These are phyloP conservation scores for Eupsilia transversa DNA, from an alignment of 2,888 invertebrate species.

Conservation along the genomic window DNA sequence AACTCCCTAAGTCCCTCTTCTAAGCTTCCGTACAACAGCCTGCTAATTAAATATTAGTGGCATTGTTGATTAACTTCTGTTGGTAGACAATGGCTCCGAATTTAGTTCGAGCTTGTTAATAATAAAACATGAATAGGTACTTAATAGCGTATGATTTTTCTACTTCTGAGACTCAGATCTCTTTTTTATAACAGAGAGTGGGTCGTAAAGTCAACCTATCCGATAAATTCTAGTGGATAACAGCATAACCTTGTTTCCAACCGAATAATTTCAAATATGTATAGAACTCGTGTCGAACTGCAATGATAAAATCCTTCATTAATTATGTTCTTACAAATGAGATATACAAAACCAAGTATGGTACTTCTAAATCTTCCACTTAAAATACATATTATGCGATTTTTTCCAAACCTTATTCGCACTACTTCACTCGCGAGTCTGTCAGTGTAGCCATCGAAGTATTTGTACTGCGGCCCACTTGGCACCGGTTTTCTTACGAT, in stretches of 20 bases:
- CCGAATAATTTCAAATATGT: not conserved
- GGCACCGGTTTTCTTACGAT: slow-evolving; percentile 59
- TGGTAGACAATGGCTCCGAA: not conserved
- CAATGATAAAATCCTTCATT: not conserved
- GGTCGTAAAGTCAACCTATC: not conserved
- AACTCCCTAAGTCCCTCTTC: not conserved
- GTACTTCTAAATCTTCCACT: too few species aligned
- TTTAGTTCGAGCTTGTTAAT: not conserved
- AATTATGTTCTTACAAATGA: not conserved
- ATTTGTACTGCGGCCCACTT: slow-evolving; percentile 49
- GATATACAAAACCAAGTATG: not conserved
- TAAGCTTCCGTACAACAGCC: not conserved
- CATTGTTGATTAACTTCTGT: not conserved
- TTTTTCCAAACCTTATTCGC: not conserved
- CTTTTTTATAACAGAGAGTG: too few species aligned
- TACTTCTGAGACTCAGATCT: not conserved
- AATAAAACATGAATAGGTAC: not conserved
- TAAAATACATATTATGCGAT: not conserved
- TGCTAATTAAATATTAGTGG: not conserved
- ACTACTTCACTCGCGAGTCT: slow-evolving; percentile 18
- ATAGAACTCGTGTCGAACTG: not conserved
- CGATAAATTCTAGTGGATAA: too few species aligned
- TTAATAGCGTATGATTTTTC: not conserved
- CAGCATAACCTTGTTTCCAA: not conserved
- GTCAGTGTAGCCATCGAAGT: slow-evolving; percentile 17